Conservation (phyloP, 2,888 invertebrate species). For the Tolmerus cingulatus region DNA sequence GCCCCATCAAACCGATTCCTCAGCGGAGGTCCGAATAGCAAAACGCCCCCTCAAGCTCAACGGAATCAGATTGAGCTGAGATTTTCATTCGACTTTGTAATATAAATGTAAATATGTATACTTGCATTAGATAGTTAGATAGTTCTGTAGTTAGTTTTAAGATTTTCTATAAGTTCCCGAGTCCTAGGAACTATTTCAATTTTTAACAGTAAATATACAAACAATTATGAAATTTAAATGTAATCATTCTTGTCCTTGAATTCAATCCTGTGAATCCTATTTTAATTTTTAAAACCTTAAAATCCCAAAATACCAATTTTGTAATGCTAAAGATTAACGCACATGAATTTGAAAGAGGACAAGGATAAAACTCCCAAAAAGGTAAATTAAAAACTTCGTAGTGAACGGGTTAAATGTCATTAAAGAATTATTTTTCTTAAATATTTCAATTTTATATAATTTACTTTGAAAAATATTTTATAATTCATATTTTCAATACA, state of each 20-base stretch:
- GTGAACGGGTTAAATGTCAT: too few species aligned
- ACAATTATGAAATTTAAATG: neutral
- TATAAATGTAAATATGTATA: conserved; percentile 18
- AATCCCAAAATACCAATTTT: too few species aligned
- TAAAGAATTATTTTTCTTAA: too few species aligned
- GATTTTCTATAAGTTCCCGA: neutral
- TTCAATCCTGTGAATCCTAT: neutral
- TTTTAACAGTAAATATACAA: neutral
- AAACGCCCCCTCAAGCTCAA: neutral
- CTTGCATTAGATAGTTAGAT: neutral
- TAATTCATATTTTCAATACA: too few species aligned
- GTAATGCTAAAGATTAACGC: too few species aligned
- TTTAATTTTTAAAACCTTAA: too few species aligned
- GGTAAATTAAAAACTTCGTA: too few species aligned
- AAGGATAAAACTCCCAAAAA: too few species aligned
- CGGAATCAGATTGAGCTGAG: neutral
- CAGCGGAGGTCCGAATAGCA: conserved; percentile 20
- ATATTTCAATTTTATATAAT: too few species aligned
- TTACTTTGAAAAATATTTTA: too few species aligned
- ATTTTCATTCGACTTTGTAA: neutral
- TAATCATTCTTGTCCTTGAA: neutral
- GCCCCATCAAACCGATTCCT: conserved; percentile 72
- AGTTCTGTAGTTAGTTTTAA: neutral
- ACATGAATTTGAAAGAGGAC: too few species aligned
- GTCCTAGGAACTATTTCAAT: neutral